These are phyloP conservation scores for Menidia beryllina DNA, from an alignment of 2,113 vertebrate species.

Conservation along the genomic window DNA sequence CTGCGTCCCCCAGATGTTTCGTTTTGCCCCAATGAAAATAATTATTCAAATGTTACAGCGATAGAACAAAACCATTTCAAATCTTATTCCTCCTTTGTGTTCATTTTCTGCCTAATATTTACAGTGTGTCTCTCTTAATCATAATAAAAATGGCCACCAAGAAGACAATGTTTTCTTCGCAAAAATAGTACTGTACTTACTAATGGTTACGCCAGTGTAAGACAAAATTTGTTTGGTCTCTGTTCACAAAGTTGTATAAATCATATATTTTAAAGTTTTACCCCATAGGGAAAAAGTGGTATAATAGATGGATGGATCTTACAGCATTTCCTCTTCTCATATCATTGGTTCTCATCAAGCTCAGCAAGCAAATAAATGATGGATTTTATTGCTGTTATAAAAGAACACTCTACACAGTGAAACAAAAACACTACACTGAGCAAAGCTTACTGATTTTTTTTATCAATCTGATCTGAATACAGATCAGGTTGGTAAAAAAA, in stretches of 20 bases:
- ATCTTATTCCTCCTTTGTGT: no score
- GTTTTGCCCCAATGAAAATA: no score
- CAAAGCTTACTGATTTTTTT: not conserved
- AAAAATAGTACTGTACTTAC: no score
- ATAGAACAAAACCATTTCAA: no score
- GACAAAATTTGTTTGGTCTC: not conserved
- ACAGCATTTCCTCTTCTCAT: slow-evolving; percentile 9
- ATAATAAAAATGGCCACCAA: not conserved
- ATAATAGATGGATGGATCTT: slow-evolving; percentile 31
- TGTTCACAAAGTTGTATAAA: slow-evolving; percentile 17
- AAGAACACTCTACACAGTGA: no score
- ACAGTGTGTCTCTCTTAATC: slow-evolving; percentile 1
- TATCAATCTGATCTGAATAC: not conserved
- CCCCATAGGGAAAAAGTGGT: no score
- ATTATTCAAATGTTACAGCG: no score
- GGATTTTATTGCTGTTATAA: not conserved
- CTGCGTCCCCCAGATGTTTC: not conserved
- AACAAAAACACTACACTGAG: not conserved
- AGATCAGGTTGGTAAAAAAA: not conserved
- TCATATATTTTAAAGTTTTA: no score
- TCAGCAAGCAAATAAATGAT: not conserved
- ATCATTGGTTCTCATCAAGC: slow-evolving; percentile 18
- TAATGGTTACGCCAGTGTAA: not conserved
- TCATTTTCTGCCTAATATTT: no score
- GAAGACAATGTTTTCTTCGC: no score